Evolutionary conservation across 1,140 invertebrate species (phyloP).

Genomic region (Matsumurasca onukii): DNA sequence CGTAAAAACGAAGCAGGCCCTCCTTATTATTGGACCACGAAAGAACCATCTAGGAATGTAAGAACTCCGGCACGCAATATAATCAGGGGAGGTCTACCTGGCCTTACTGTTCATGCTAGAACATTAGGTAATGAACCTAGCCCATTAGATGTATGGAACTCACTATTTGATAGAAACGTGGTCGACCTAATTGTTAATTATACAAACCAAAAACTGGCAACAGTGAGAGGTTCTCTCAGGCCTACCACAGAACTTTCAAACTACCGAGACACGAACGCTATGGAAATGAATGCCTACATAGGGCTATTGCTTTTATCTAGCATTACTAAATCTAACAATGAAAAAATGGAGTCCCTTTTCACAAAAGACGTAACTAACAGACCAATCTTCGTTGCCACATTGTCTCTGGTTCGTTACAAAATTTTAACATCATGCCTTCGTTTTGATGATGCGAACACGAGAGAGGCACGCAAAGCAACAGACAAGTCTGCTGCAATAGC

Average conservation of each 20-base stretch:
- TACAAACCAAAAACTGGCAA: too few relatives aligned
- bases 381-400: constrained; percentile 36
- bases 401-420: constrained; percentile 42
- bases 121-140: too few relatives aligned
- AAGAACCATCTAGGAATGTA: background rate
- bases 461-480: constrained; percentile 36
- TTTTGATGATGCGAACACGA: constrained; percentile 45
- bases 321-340: constrained; percentile 18
- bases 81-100: constrained; percentile 5
- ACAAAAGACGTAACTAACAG: constrained; percentile 28
- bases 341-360: constrained; percentile 14
- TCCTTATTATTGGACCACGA: background rate
- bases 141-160: too few relatives aligned
- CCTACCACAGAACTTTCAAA: too few relatives aligned
- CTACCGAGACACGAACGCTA: constrained; percentile 26
- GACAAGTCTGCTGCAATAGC: constrained; percentile 41
- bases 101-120: too few relatives aligned
- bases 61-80: constrained; percentile 1
- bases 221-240: too few relatives aligned
- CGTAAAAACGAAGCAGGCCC: background rate
- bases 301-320: constrained; percentile 27
- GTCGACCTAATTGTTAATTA: too few relatives aligned
- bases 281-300: constrained; percentile 31
- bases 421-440: constrained; percentile 44
- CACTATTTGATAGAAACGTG: too few relatives aligned